These are phyloP conservation scores for Drosophila simulans DNA, from an alignment of 1,140 invertebrate species.

Conservation along the genomic window DNA sequence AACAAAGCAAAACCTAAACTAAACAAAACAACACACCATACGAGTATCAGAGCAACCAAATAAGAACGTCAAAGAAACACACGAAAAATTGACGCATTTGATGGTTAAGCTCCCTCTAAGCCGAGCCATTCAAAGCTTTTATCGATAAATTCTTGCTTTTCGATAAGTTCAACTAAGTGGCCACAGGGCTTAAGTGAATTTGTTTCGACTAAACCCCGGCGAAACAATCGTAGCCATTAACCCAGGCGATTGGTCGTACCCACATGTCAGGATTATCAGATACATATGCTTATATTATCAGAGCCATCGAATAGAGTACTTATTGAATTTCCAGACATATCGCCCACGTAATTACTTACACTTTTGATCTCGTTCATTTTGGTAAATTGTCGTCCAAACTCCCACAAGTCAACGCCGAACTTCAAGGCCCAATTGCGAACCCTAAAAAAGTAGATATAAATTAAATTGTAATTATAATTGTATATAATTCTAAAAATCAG, in stretches of 20 bases:
- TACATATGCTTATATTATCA: constrained; percentile 31
- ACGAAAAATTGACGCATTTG: constrained; percentile 69
- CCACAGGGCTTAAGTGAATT: constrained; percentile 62
- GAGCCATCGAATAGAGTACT: background rate
- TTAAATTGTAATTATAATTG: no score
- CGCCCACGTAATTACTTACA: constrained; percentile 86
- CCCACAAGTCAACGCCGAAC: constrained; percentile 95
- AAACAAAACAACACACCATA: no score
- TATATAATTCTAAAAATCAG: no score
- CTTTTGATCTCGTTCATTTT: constrained; percentile 94
- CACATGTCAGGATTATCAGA: constrained; percentile 29
- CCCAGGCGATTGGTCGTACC: constrained; percentile 31
- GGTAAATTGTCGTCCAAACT: constrained; percentile 93
- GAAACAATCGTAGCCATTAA: constrained; percentile 54
- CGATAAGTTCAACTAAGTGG: constrained; percentile 55
- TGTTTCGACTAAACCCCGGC: constrained; percentile 42
- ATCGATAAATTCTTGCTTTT: constrained; percentile 69
- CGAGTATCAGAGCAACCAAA: constrained; percentile 14
- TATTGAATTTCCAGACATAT: constrained; percentile 9
- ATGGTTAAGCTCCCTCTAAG: constrained; percentile 60
- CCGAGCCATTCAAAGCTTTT: constrained; percentile 57
- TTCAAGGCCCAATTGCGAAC: constrained; percentile 95
- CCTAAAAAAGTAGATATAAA: constrained; percentile 89
- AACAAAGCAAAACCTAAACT: constrained; percentile 7
- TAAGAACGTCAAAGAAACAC: constrained; percentile 22